These are phyloP conservation scores for Himalopsyche tibetana DNA, from an alignment of 2,888 invertebrate genomes.

Conservation along the genomic window DNA sequence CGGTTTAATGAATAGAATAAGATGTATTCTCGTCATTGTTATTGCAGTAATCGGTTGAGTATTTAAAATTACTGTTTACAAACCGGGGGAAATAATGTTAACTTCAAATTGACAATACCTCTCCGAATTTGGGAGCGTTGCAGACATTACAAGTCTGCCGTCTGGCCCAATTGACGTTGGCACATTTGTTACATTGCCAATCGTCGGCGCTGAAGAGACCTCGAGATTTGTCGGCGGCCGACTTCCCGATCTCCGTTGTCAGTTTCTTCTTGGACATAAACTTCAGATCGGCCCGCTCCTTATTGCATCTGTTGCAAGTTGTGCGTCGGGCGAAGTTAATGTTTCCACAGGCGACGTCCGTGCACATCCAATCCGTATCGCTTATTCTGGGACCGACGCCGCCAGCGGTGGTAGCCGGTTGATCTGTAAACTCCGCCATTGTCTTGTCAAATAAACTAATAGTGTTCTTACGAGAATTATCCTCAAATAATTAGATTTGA, in stretches of 20 bases:
- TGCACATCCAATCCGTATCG: slow-evolving; percentile 81
- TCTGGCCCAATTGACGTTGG: slow-evolving; percentile 99
- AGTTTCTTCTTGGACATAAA: slow-evolving; percentile 83
- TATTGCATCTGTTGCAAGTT: slow-evolving; percentile 92
- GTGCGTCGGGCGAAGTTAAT: slow-evolving; percentile 94
- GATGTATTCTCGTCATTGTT: no score
- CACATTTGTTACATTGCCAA: slow-evolving; percentile 99
- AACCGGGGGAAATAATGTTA: background rate
- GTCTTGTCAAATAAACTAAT: background rate
- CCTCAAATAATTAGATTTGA: background rate
- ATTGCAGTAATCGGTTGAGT: no score
- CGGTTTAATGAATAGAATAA: no score
- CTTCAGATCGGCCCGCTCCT: slow-evolving; percentile 76
- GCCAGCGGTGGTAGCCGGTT: slow-evolving; percentile 15
- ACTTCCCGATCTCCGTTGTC: slow-evolving; percentile 98
- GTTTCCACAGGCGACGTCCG: slow-evolving; percentile 88
- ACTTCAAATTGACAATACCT: slow-evolving; percentile 75
- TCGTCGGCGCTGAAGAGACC: slow-evolving; percentile 98
- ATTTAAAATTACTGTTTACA: no score
- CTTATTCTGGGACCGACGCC: slow-evolving; percentile 51
- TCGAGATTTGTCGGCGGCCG: slow-evolving; percentile 97
- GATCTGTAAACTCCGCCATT: slow-evolving; percentile 26
- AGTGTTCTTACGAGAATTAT: background rate
- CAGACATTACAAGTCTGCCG: slow-evolving; percentile 98
- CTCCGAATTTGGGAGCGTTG: slow-evolving; percentile 97